These are phyloP conservation scores for Myotis vivesi DNA, from an alignment of 2,797 vertebrate genomes.

Conservation along the genomic window DNA sequence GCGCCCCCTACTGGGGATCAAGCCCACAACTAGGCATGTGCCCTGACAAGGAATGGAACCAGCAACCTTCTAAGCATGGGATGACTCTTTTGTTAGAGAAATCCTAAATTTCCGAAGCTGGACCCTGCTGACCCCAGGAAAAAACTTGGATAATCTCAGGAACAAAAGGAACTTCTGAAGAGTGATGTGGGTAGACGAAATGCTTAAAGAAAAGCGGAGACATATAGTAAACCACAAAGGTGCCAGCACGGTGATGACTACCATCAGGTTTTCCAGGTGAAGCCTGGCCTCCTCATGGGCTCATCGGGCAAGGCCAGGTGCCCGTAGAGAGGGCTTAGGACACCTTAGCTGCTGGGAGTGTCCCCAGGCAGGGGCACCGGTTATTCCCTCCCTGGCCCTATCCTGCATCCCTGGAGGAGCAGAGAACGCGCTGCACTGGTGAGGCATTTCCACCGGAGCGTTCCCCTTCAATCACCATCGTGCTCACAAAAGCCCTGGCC, in stretches of 20 bases:
- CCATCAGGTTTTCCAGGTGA: neutral
- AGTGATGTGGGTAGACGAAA: neutral
- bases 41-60: no score
- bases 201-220: neutral
- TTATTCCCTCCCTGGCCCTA: fast-evolving
- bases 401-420: neutral
- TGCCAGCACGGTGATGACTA: neutral
- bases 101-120: neutral
- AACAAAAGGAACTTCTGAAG: neutral
- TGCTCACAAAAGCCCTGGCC: neutral
- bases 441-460: neutral
- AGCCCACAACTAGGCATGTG: no score
- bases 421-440: neutral
- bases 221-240: neutral
- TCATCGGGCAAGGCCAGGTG: neutral
- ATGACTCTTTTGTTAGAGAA: neutral
- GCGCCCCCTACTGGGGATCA: no score
- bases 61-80: no score
- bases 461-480: neutral
- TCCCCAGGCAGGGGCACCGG: neutral
- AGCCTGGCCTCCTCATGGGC: neutral
- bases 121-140: neutral
- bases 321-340: neutral
- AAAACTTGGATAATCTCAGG: neutral
- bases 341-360: fast-evolving